phyloP scores from a whole-genome alignment of 92 coral and sea anemone genomes.

The Pocillopora grandis region DNA sequence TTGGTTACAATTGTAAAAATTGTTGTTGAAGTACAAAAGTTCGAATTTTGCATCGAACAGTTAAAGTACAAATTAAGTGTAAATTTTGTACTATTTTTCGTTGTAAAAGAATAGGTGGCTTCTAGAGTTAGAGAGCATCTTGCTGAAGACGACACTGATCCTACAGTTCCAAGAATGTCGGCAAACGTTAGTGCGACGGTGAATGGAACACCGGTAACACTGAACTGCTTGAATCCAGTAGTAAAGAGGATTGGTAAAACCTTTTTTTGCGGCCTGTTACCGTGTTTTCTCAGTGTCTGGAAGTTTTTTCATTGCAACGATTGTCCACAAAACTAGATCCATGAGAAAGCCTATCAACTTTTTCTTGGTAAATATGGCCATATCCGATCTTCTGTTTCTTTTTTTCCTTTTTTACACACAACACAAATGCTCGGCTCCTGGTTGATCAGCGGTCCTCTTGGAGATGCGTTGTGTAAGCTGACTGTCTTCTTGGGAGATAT shows the following conservation, averaged over 20 bases:
- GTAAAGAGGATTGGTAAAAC: neutral
- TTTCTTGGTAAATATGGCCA: slow-evolving; percentile 4
- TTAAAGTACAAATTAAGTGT: no score
- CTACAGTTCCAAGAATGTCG: neutral
- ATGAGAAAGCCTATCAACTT: slow-evolving; percentile 12
- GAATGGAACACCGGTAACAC: neutral
- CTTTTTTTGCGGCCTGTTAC: neutral
- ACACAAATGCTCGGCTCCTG: neutral
- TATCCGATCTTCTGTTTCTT: neutral
- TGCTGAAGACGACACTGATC: no score
- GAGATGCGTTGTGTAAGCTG: slow-evolving; percentile 1
- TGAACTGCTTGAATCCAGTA: neutral
- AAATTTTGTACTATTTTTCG: no score
- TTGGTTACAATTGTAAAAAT: no score
- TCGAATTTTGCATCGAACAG: no score
- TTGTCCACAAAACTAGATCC: slow-evolving; percentile 1
- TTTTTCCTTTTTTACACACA: neutral
- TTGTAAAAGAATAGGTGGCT: no score
- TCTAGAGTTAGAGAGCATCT: no score
- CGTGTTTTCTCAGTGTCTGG: neutral
- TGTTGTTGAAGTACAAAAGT: no score
- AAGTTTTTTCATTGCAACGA: neutral
- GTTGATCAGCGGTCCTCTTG: neutral
- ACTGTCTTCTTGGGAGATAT: neutral
- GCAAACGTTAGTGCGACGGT: neutral